phyloP scores from a whole-genome alignment of 2,797 vertebrate genomes.

The Sorex maritimensis region DNA sequence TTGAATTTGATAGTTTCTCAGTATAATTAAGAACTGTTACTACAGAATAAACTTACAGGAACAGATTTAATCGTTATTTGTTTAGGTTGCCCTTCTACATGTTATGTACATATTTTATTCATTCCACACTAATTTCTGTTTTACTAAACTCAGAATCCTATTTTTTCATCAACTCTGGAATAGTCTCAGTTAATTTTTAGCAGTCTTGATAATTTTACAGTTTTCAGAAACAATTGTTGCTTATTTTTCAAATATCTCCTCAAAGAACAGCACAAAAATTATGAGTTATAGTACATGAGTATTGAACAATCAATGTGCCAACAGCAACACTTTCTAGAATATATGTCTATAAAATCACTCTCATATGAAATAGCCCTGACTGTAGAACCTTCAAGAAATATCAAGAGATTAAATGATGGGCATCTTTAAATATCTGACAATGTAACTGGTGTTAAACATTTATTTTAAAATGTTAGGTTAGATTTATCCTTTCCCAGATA shows the following conservation, averaged over 20 bases:
- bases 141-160: neutral
- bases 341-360: neutral
- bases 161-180: neutral
- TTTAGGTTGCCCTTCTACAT: neutral
- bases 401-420: neutral
- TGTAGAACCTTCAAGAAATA: rapidly evolving
- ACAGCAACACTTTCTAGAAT: neutral
- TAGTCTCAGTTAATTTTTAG: neutral
- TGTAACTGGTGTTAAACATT: neutral
- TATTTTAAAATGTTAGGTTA: neutral
- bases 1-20: constrained; percentile 64
- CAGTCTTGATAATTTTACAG: neutral
- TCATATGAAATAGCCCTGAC: neutral
- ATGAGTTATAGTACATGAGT: rapidly evolving
- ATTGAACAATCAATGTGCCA: neutral
- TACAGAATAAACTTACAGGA: constrained; percentile 6
- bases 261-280: rapidly evolving
- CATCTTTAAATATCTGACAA: neutral
- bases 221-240: neutral
- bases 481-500: neutral
- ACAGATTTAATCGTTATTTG: constrained; percentile 14
- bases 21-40: constrained; percentile 48
- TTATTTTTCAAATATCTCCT: neutral
- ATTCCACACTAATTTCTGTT: neutral
- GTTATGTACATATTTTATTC: neutral